Evolutionary conservation across 1,140 invertebrate species (phyloP).

Genomic region (Diabrotica virgifera): DNA sequence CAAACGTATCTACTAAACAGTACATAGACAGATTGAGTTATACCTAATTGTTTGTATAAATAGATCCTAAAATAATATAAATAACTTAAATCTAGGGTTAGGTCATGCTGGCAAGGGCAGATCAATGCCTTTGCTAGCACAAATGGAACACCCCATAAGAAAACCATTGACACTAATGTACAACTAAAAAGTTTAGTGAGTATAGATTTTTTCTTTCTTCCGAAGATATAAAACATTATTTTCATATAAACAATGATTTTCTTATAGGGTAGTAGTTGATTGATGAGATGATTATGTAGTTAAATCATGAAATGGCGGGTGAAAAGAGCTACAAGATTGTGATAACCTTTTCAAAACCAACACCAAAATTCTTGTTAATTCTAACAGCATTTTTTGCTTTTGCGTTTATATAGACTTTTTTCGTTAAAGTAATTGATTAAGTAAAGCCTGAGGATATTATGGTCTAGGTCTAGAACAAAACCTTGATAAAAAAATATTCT

Average conservation of each 20-base stretch:
- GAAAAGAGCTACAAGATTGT: background rate
- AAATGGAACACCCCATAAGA: slow-evolving; percentile 17
- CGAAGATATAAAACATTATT: too few species aligned
- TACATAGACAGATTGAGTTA: slow-evolving; percentile 29
- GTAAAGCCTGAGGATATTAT: too few species aligned
- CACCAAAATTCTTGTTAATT: too few species aligned
- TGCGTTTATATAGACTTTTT: too few species aligned
- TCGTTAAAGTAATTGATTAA: too few species aligned
- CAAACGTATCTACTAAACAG: slow-evolving; percentile 33
- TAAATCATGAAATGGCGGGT: background rate
- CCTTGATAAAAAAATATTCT: too few species aligned
- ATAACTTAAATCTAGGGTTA: slow-evolving; percentile 38
- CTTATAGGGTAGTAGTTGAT: slow-evolving; percentile 10
- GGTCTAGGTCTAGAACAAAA: too few species aligned
- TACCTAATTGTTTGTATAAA: slow-evolving; percentile 15
- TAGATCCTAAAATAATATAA: slow-evolving; percentile 26
- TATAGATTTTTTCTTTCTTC: background rate
- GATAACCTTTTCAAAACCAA: too few species aligned
- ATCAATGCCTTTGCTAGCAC: slow-evolving; percentile 30
- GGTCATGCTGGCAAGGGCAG: slow-evolving; percentile 33
- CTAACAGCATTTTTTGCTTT: too few species aligned
- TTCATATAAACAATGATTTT: too few species aligned
- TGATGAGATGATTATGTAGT: slow-evolving; percentile 7
- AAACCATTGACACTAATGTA: background rate
- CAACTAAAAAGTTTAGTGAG: slow-evolving; percentile 18